Percentiles rank a stretch among this genome's conserved stretches.
phyloP scores from a whole-genome alignment of 2,797 vertebrate species.

The Myotis myotis region DNA sequence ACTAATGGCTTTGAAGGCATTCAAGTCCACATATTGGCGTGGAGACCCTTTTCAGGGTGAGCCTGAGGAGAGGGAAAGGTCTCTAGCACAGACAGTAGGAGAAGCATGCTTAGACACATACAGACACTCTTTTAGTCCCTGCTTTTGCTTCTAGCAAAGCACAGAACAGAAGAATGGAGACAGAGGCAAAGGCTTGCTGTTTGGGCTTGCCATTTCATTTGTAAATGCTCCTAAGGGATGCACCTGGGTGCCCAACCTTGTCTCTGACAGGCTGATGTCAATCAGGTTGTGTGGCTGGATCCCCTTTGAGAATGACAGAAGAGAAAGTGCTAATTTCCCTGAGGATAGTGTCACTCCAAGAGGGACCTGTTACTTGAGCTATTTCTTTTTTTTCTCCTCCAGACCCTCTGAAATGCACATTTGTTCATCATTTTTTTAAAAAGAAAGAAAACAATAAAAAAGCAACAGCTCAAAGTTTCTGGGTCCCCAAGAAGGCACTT shows the following conservation, averaged over 20 bases:
- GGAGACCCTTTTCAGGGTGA: slow-evolving; percentile 27
- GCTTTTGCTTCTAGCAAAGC: slow-evolving; percentile 56
- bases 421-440: slow-evolving; percentile 76
- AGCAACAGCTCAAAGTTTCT: slow-evolving; percentile 82
- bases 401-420: slow-evolving; percentile 79
- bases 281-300: slow-evolving; percentile 57
- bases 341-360: slow-evolving; percentile 83
- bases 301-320: slow-evolving; percentile 73
- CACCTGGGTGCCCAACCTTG: slow-evolving; percentile 61
- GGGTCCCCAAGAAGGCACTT: slow-evolving; percentile 84
- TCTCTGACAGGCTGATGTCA: slow-evolving; percentile 62
- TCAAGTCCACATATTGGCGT: slow-evolving; percentile 37
- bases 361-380: slow-evolving; percentile 83
- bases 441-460: slow-evolving; percentile 76
- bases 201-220: slow-evolving; percentile 58
- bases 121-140: not conserved
- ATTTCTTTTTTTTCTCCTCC: slow-evolving; percentile 65
- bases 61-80: slow-evolving; percentile 22
- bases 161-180: slow-evolving; percentile 27
- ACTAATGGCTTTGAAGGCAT: slow-evolving; percentile 70
- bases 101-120: slow-evolving; percentile 46
- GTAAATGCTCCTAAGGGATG: slow-evolving; percentile 52
- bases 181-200: slow-evolving; percentile 39
- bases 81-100: not conserved
- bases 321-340: slow-evolving; percentile 84